Conservation (phyloP, 2,888 invertebrate species). For the Synanthedon myopaeformis region DNA sequence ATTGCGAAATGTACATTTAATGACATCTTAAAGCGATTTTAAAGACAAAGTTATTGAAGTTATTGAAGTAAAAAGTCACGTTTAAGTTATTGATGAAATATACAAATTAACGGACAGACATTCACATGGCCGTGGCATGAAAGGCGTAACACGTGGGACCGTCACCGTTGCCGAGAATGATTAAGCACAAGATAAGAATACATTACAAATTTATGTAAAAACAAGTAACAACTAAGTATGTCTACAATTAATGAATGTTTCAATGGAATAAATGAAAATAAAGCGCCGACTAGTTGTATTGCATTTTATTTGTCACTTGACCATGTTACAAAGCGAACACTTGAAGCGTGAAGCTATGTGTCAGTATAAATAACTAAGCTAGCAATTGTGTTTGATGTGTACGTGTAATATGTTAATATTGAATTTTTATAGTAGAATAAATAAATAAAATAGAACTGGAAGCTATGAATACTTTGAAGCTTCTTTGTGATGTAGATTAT, state of each 20-base stretch:
- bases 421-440: too few relatives aligned
- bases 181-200: constrained; percentile 60
- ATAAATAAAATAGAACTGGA: constrained; percentile 1
- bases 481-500: too few relatives aligned
- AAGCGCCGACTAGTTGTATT: background rate
- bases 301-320: background rate
- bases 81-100: background rate
- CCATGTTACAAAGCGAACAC: constrained; percentile 24
- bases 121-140: constrained; percentile 32
- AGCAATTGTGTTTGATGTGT: background rate
- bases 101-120: constrained; percentile 24
- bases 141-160: constrained; percentile 52
- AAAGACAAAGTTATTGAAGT: constrained; percentile 9
- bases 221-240: background rate
- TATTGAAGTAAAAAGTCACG: too few relatives aligned
- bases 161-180: constrained; percentile 69
- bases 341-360: constrained; percentile 27
- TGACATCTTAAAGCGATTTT: constrained; percentile 2
- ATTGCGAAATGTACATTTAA: constrained; percentile 1
- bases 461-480: constrained; percentile 6
- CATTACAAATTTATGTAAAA: constrained; percentile 37
- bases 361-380: background rate
- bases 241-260: background rate
- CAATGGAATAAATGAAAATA: background rate
- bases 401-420: too few relatives aligned